A percentile compares a stretch with the other conserved stretches of the same genome.
Evolutionary conservation across 2,113 vertebrate genomes (phyloP).

Genomic region (Psittacara wagleri): DNA sequence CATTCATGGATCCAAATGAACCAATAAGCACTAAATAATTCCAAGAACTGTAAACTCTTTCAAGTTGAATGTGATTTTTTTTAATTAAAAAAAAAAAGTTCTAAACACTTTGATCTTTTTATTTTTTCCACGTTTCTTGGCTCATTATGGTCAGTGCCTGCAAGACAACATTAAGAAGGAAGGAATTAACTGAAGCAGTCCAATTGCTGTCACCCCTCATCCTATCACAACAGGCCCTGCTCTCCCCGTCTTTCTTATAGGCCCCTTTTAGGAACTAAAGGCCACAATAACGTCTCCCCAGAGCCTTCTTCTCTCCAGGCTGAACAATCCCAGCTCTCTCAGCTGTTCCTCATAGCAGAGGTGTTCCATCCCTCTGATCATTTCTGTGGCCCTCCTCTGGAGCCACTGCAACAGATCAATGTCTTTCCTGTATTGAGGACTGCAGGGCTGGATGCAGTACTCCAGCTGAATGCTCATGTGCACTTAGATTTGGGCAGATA

Average conservation of each 20-base stretch:
- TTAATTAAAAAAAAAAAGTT: neutral
- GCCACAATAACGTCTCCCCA: neutral
- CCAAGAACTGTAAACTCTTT: neutral
- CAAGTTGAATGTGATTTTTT: neutral
- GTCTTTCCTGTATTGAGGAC: neutral
- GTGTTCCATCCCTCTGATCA: neutral
- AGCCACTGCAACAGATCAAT: neutral
- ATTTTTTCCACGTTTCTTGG: neutral
- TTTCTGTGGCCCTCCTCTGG: neutral
- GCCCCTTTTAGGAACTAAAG: neutral
- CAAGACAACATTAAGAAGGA: neutral
- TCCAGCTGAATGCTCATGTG: neutral
- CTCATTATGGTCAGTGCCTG: neutral
- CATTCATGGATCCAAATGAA: neutral
- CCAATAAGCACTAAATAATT: neutral
- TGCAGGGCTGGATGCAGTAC: neutral
- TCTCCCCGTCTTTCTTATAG: neutral
- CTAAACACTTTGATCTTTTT: neutral
- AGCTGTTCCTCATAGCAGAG: neutral
- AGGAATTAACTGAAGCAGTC: neutral
- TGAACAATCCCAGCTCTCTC: neutral
- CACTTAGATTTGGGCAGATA: neutral
- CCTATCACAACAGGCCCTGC: neutral
- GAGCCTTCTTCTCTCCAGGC: neutral
- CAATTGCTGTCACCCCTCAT: neutral